These are phyloP conservation scores for Cranoglanis bouderius DNA, from an alignment of 2,113 vertebrate genomes.

Conservation along the genomic window DNA sequence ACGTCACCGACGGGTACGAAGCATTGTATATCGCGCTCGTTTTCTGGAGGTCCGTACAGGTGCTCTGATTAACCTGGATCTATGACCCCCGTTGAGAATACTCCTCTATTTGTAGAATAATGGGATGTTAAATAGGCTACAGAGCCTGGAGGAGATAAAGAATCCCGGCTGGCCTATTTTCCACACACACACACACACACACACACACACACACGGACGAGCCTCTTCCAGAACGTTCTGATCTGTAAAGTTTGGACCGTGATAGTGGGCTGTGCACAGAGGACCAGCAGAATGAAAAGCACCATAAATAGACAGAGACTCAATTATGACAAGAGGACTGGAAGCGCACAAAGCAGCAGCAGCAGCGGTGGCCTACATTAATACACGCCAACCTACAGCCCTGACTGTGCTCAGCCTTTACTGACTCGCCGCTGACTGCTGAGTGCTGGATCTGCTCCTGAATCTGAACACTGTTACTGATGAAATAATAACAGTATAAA, in stretches of 20 bases:
- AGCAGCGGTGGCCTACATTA: neutral
- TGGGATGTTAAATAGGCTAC: slow-evolving; percentile 34
- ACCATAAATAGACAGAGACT: slow-evolving; percentile 37
- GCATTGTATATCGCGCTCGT: neutral
- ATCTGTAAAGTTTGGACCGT: slow-evolving; percentile 3
- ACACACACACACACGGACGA: neutral
- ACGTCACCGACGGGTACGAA: neutral
- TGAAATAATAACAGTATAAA: neutral
- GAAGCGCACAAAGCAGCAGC: neutral
- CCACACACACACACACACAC: neutral
- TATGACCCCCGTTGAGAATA: slow-evolving; percentile 38
- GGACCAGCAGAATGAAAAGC: neutral
- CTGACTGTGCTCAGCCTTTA: neutral
- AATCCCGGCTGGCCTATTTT: slow-evolving; percentile 37
- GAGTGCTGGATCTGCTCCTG: neutral
- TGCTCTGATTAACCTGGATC: slow-evolving; percentile 30
- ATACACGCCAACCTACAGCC: neutral
- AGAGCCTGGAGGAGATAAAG: slow-evolving; percentile 20
- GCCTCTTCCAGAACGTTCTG: slow-evolving; percentile 30
- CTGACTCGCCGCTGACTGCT: neutral
- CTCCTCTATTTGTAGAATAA: slow-evolving; percentile 28
- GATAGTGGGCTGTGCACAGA: neutral
- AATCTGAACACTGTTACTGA: neutral
- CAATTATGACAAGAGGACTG: neutral
- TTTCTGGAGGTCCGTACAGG: neutral